Conservation (phyloP, 2,888 invertebrate genomes). For the Rutpela maculata region DNA sequence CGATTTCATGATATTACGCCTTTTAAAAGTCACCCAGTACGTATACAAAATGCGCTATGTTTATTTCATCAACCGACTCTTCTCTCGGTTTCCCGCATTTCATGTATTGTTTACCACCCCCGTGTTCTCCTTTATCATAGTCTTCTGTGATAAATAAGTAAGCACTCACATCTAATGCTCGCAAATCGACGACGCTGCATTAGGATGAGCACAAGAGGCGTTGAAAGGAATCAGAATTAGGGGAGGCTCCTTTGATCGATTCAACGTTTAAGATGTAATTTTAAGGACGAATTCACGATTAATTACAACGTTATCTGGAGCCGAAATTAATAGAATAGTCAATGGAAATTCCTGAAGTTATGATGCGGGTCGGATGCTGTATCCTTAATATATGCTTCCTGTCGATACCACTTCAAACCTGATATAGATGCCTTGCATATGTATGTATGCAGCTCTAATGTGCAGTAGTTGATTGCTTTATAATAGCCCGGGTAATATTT, state of each 20-base stretch:
- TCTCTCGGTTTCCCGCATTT: constrained; percentile 42
- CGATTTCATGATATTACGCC: neutral
- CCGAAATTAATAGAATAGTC: no score
- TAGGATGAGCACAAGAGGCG: constrained; percentile 18
- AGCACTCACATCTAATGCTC: constrained; percentile 40
- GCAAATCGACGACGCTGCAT: constrained; percentile 42
- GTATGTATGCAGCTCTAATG: no score
- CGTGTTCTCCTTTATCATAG: constrained; percentile 37
- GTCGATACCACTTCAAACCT: no score
- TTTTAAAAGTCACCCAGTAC: constrained; percentile 1
- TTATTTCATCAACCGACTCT: constrained; percentile 35
- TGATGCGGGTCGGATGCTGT: no score
- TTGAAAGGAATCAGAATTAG: constrained; percentile 18
- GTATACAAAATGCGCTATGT: constrained; percentile 24
- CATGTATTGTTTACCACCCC: constrained; percentile 44
- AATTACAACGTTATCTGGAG: neutral
- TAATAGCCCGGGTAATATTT: no score
- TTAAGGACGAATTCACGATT: constrained; percentile 13
- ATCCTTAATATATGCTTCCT: no score
- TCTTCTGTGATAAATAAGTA: constrained; percentile 44
- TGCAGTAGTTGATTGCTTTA: no score
- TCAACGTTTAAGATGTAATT: constrained; percentile 7
- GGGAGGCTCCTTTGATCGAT: constrained; percentile 22
- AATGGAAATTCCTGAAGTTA: no score
- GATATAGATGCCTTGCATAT: no score